phyloP scores from a whole-genome alignment of 2,797 vertebrate genomes.

The Molossus alvarezi region DNA sequence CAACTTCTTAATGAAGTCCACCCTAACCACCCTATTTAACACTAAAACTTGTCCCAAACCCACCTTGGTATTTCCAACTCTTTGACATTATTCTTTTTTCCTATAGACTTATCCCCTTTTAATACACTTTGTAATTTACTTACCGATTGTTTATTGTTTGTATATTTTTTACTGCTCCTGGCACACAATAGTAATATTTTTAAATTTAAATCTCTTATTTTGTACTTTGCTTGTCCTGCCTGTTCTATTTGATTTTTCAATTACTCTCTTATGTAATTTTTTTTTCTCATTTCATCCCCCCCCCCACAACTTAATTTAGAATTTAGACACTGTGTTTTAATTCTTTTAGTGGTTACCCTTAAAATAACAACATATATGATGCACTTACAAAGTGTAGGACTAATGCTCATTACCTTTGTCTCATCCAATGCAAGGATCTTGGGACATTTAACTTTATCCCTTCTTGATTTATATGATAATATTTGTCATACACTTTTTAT shows the following conservation, averaged over 20 bases:
- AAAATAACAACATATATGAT: slow-evolving; percentile 43
- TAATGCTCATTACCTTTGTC: slow-evolving; percentile 36
- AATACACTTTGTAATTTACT: slow-evolving; percentile 58
- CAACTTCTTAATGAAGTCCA: slow-evolving; percentile 15
- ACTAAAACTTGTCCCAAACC: neutral
- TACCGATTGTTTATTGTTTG: slow-evolving; percentile 10
- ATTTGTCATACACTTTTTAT: slow-evolving; percentile 11
- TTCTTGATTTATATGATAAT: slow-evolving; percentile 65
- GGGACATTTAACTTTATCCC: slow-evolving; percentile 60
- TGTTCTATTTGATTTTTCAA: slow-evolving; percentile 56
- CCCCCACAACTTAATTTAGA: slow-evolving; percentile 28
- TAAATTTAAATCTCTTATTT: slow-evolving; percentile 62
- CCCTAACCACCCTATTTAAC: neutral
- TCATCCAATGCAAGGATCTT: slow-evolving; percentile 38
- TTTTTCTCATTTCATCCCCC: slow-evolving; percentile 34
- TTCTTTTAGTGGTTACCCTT: slow-evolving; percentile 59
- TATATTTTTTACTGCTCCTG: slow-evolving; percentile 45
- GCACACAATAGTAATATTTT: slow-evolving; percentile 19
- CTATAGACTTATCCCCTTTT: neutral
- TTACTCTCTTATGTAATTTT: slow-evolving; percentile 35
- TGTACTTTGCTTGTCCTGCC: slow-evolving; percentile 28
- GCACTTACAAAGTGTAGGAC: slow-evolving; percentile 40
- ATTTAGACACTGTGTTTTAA: neutral
- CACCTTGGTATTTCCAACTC: neutral
- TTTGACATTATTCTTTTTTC: slow-evolving; percentile 28